Evolutionary conservation across 2,797 vertebrate species (phyloP), one percentile per base, ranked within the genome.

Genomic region (Parauchenoglanis ngamensis): DNA sequence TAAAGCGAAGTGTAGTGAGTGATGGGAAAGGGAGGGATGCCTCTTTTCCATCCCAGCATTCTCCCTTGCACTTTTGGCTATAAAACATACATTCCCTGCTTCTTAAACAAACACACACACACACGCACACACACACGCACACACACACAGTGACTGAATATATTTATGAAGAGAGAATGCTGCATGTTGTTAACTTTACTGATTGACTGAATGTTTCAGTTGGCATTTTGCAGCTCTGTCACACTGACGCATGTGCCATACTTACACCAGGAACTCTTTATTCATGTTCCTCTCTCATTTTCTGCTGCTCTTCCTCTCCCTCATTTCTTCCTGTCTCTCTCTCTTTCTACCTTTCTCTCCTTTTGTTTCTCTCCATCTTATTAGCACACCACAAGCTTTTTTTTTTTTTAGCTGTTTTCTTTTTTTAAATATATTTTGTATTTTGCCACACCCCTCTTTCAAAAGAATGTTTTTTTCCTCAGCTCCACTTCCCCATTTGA

Each of bases 401-500:
- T 89, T 67, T 87, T 75, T 49, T 49, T 6, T 87, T 75, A 83
- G 85, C 75, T 76, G 88, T 92, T 93, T 87, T 73, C n/a, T 88
- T 86, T 91, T 84, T 76, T 78, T 91, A 57, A 92, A 90, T 87
- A 87, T 87, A 93, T 95, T 95, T 95, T 93, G 75, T 83, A 94
- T 90, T 92, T 85, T 76, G 83, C 82, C 91, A 86, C 89, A 93
- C 94, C 91, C 89, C 70, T 88, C 94, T 96, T 95, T 94, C 93
- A 94, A 94, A 93, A 95, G 93, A 90, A 92, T 93, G 91, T 94
- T 93, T 92, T 94, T 86, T 93, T 93, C 97, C 96, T 95, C 96
- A 97, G 97, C 97, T 95, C 97, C 97, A 95, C 97, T 97, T 96
- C 97, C 97, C 95, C 97, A 97, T 96, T 96, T 97, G 97, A 97